Conservation (phyloP, 2,797 vertebrate species). For the Paguma larvata region DNA sequence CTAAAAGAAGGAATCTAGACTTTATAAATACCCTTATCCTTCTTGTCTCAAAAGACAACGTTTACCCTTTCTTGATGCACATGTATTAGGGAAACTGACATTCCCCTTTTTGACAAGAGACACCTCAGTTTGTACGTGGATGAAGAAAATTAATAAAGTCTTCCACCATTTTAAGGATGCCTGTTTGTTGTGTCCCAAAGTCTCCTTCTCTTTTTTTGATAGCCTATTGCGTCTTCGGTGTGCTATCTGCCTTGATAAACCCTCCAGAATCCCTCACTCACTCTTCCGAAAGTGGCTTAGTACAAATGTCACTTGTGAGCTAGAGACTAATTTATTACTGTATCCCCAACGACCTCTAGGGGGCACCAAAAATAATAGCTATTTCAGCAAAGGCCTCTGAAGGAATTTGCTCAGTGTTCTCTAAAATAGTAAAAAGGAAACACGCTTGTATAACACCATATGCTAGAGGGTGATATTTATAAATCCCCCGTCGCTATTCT, state of each 20-base stretch:
- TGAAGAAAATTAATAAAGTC: background rate
- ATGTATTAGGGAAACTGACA: background rate
- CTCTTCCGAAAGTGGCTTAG: background rate
- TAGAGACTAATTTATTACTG: background rate
- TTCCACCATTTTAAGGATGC: background rate
- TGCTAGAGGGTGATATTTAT: background rate
- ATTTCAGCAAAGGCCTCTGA: constrained; percentile 15
- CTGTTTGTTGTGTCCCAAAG: background rate
- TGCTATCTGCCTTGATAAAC: background rate
- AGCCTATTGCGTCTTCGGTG: background rate
- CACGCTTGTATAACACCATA: background rate
- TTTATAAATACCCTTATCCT: background rate
- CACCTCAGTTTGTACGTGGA: background rate
- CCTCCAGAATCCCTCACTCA: background rate
- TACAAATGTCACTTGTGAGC: background rate
- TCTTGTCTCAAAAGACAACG: background rate
- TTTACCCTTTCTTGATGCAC: background rate
- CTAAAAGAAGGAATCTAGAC: background rate
- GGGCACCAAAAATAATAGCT: constrained; percentile 38
- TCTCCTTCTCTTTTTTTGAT: background rate
- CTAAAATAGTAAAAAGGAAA: constrained; percentile 27
- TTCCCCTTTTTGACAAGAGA: background rate
- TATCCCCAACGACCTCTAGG: constrained; percentile 41
- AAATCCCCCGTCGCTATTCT: background rate
- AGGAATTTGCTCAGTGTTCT: background rate